Evolutionary conservation across 2,113 vertebrate genomes (phyloP), one percentile per base, ranked within the genome.

Genomic region (Struthio camelus): DNA sequence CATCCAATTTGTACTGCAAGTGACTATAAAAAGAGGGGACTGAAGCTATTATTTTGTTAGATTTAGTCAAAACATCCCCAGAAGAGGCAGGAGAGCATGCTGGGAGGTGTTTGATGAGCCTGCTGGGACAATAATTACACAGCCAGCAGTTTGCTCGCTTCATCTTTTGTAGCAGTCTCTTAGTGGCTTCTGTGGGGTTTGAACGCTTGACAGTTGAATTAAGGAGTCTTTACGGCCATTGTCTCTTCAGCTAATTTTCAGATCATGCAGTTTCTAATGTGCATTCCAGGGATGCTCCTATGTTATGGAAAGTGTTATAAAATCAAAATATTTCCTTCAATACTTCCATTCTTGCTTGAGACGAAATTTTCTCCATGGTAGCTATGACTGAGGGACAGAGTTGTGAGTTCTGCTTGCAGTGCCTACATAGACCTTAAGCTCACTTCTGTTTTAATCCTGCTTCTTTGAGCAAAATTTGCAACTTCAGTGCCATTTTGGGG

Each of bases 51-150:
- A 87, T 82, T 87, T 89, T 56, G 56, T 81, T 91, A 90, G 83
- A 89, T 76, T 93, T 91, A 90, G 85, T 72, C 86, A 87, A 93
- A 95, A 89, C 28, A 79, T 65, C 40, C 56, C 58, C 80, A 81
- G 77, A 93, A 93, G 36, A 83, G 48, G 75, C 38, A 79, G 48
- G 69, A 92, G 42, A 11, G 65, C 80, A 88, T 70, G 64, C 59
- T 84, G 93, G 92, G 82, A 91, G 59, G 62, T 80, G 34, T 84
- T 86, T 94, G 90, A 93, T 87, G 79, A 90, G 67, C 61, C 80
- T 92, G 72, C 77, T 94, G 88, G 20, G 85, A 90, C 51, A 96
- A 92, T 89, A 95, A 94, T 90, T 89, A 69, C 46, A 54, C 15
- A 65, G 92, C 77, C 4, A 10, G 69, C 65, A 81, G 90, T 84